These are phyloP conservation scores for Porites lutea DNA, from an alignment of 64 coral and sea anemone genomes.

Conservation along the genomic window DNA sequence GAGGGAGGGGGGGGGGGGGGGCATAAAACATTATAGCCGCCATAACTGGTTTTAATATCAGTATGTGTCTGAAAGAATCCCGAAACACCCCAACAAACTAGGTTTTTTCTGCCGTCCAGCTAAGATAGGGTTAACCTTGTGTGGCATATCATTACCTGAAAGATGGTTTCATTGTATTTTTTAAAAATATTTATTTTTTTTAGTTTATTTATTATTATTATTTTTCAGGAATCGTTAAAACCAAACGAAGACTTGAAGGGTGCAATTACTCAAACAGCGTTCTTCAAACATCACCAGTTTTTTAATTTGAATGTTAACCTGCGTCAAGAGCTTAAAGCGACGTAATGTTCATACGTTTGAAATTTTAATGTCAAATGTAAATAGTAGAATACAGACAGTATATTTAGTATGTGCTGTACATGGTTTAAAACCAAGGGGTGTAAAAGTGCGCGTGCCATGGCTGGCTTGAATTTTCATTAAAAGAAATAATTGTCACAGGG, in stretches of 20 bases:
- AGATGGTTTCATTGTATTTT: no score
- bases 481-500: not conserved
- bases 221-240: slow-evolving; percentile 4
- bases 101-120: no score
- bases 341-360: not conserved
- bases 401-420: not conserved
- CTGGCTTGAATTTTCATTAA: not conserved
- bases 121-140: no score
- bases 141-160: no score
- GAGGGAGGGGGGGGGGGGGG: no score
- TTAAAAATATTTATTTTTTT: not conserved
- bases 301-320: slow-evolving; percentile 30
- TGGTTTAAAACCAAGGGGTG: not conserved
- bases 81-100: no score
- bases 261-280: slow-evolving; percentile 58
- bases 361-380: not conserved
- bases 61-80: no score
- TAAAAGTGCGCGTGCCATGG: not conserved
- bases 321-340: not conserved
- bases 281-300: slow-evolving; percentile 77
- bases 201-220: not conserved
- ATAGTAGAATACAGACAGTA: not conserved
- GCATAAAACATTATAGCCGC: no score
- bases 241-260: slow-evolving; percentile 16
- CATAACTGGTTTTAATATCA: no score